Base-by-base conservation (phyloP, 2,888 invertebrate genomes). In the Drosophila mettleri region DNA sequence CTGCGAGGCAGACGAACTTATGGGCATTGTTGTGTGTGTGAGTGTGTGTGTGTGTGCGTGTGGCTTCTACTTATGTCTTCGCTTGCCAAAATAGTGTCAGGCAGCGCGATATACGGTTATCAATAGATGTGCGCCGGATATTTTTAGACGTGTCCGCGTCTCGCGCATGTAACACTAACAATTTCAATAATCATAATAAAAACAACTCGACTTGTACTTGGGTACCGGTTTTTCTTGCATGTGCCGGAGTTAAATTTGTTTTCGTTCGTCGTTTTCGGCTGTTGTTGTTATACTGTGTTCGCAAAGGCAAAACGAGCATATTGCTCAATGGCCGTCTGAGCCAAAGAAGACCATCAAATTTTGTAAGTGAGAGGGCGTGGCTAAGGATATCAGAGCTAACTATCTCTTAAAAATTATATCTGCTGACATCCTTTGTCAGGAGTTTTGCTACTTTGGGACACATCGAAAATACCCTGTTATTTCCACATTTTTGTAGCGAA, bases 41-140 rank as follows among this genome's bases (percentile, higher is more conserved):
- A 34, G 38, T 55, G 41, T 52, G 24, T 33, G 1, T 20, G 33
- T 27, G 20, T 48, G 41, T 54, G 46, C 39, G 52, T 48, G 41
- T 53, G 20, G 49, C 16, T 59, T 53, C 38, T 38, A 24, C 5
- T 61, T 51, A 39, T 69, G 69, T 58, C 36, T 31, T 18, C 49
- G 63, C 36, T 53, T 74, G 69, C 67, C 64, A 64, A 77, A 77
- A 74, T 58, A 65, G 59, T 74, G 64, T 60, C 54, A 52, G 54
- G 39, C 43, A 39, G 58, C 62, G 58, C 62, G 63, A 62, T 62
- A 62, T 64, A 45, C 38, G 70, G 68, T 63, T 78, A 78, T 78
- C 74, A 74, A 71, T 63, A 74, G 65, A 74, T 68, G 74, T 61
- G 68, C 67, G 57, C 49, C 46, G 22, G 66, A 57, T 78, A 78